Base-by-base conservation (phyloP, 2,797 vertebrate genomes). In the Cyclopterus lumpus region DNA sequence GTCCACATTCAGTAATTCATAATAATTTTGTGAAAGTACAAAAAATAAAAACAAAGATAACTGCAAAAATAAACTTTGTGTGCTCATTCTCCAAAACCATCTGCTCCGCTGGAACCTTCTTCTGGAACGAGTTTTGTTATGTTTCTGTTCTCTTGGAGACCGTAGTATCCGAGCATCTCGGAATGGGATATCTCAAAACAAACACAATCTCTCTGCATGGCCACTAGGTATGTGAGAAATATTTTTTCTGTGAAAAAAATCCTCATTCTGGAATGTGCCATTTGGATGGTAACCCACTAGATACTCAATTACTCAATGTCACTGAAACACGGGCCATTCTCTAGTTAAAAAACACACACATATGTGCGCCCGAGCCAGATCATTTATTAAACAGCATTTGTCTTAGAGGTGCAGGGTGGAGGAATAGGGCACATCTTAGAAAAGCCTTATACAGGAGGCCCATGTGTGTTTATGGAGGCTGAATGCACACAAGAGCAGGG, bases 401-500 rank as follows among this genome's bases (percentile, higher is more conserved):
- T 74, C 34, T 73, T 70, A 59, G 48, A 74, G 83, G 36, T 71
- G 68, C 49, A 28, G 53, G 67, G 32, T 42, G 65, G 53, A 57
- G 51, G 66, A 82, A 66, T 24, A 20, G 82, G 75, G 77, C 70
- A 76, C 77, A 71, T 73, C 70, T 81, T 40, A 73, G 53, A 82
- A 81, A 75, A 75, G 75, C 75, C 67, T 77, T 28, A 46, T 79
- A 59, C 80, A 76, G 67, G 73, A 26, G n/a, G 22, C 53, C 24
- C 61, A 73, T 87, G 79, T 88, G 91, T 91, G 87, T 89, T 89
- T 86, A 86, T 64, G 84, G 69, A 66, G 80, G 68, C 76, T 72
- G 75, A 83, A 84, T 85, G 82, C 88, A 89, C 84, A 80, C 51
- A 66, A 87, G 92, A 89, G 68, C 82, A 55, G 81, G 32, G 65